Percentiles rank a stretch among this genome's conserved stretches.
Evolutionary conservation across 2,888 invertebrate species (phyloP).

Genomic region (Sarcophaga variegata): DNA sequence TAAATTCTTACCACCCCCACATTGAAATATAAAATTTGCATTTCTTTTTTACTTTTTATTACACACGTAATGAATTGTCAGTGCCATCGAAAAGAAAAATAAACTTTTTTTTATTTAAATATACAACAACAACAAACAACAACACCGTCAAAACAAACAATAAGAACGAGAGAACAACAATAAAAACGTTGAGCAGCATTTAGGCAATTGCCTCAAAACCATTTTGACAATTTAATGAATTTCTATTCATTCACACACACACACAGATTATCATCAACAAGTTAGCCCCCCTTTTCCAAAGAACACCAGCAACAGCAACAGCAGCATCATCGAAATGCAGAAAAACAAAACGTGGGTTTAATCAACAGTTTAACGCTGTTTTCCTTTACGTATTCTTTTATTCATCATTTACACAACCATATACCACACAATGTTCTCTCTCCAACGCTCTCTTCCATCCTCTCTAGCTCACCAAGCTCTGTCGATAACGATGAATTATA

Average conservation of each 20-base stretch:
- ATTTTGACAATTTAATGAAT: slow-evolving; percentile 44
- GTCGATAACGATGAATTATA: too few species aligned
- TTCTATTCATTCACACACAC: slow-evolving; percentile 3
- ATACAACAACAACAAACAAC: background rate
- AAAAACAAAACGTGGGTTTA: slow-evolving; percentile 14
- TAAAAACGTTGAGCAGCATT: background rate
- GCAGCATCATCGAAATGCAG: background rate
- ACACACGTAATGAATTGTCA: too few species aligned
- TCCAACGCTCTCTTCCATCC: too few species aligned
- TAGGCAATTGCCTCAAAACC: slow-evolving; percentile 8
- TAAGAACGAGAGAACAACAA: background rate
- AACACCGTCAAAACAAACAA: background rate
- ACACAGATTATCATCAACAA: slow-evolving; percentile 34
- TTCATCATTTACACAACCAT: too few species aligned
- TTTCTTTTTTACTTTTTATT: background rate
- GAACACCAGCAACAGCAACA: too few species aligned
- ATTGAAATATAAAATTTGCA: background rate
- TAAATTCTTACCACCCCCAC: too few species aligned
- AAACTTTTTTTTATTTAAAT: too few species aligned
- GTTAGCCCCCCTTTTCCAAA: background rate
- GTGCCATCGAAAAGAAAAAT: too few species aligned
- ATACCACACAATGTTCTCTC: too few species aligned
- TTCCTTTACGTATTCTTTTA: background rate
- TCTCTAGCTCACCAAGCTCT: too few species aligned
- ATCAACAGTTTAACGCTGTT: slow-evolving; percentile 13